These are phyloP conservation scores for Auanema freiburgensis DNA, from an alignment of 2,888 invertebrate genomes.

Conservation along the genomic window DNA sequence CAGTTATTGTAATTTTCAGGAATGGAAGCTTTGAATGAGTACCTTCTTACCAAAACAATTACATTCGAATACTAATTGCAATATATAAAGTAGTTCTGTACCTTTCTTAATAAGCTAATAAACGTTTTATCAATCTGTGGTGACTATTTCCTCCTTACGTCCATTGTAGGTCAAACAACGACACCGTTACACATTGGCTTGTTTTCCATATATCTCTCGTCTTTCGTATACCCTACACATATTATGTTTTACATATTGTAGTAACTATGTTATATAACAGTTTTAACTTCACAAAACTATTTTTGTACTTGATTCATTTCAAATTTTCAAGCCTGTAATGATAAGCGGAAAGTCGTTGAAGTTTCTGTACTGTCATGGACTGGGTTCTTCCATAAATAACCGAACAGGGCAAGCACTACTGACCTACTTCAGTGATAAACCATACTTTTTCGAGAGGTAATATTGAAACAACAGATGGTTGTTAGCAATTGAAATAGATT, in stretches of 20 bases:
- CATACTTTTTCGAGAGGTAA: constrained; percentile 29
- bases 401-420: constrained; percentile 30
- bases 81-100: neutral
- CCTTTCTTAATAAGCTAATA: neutral
- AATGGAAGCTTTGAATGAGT: constrained; percentile 88
- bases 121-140: neutral
- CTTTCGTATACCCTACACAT: neutral
- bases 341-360: constrained; percentile 9
- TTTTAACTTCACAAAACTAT: too few species aligned
- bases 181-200: too few species aligned
- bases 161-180: constrained; percentile 1
- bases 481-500: constrained; percentile 12
- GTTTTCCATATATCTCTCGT: neutral
- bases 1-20: constrained; percentile 69
- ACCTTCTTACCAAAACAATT: constrained; percentile 88
- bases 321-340: too few species aligned
- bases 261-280: too few species aligned
- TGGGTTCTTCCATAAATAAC: constrained; percentile 40
- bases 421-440: constrained; percentile 5
- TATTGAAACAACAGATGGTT: neutral
- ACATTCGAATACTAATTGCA: constrained; percentile 80
- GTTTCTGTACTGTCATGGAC: constrained; percentile 38
- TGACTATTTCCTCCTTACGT: neutral
- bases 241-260: too few species aligned
- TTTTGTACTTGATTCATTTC: neutral